These are phyloP conservation scores for Cephus spinipes DNA, from an alignment of 2,888 invertebrate genomes.

Conservation along the genomic window DNA sequence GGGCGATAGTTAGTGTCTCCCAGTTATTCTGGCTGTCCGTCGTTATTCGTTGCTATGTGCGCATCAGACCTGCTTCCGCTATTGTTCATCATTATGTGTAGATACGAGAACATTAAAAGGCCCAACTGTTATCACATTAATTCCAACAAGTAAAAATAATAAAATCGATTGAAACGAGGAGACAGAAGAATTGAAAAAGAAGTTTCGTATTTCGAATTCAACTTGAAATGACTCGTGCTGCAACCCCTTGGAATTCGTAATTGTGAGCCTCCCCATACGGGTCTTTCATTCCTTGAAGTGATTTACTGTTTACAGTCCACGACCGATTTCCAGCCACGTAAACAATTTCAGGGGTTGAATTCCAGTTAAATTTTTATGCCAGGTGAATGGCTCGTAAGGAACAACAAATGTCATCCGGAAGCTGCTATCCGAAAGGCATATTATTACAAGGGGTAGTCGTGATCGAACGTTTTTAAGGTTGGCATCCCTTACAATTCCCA, in stretches of 20 bases:
- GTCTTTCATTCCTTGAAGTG: not conserved
- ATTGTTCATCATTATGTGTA: not conserved
- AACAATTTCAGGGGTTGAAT: not conserved
- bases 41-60: not conserved
- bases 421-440: not conserved
- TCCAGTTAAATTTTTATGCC: not conserved
- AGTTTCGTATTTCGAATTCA: not conserved
- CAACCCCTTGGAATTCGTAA: not conserved
- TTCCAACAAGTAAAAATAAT: too few relatives aligned
- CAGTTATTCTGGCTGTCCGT: not conserved
- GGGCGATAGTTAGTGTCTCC: not conserved
- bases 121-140: not conserved
- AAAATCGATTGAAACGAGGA: not conserved
- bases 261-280: not conserved
- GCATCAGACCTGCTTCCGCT: not conserved
- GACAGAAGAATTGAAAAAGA: not conserved
- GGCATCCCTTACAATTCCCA: not conserved
- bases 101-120: not conserved
- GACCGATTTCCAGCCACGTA: not conserved
- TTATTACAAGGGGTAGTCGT: not conserved
- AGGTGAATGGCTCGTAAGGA: not conserved
- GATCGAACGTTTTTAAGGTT: not conserved
- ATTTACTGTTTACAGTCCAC: not conserved
- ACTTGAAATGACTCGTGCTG: not conserved
- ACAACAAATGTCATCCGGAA: not conserved